Evolutionary conservation across 92 coral and sea anemone species (phyloP), one percentile per base, ranked within the genome.

Genomic region (Paramuricea clavata): DNA sequence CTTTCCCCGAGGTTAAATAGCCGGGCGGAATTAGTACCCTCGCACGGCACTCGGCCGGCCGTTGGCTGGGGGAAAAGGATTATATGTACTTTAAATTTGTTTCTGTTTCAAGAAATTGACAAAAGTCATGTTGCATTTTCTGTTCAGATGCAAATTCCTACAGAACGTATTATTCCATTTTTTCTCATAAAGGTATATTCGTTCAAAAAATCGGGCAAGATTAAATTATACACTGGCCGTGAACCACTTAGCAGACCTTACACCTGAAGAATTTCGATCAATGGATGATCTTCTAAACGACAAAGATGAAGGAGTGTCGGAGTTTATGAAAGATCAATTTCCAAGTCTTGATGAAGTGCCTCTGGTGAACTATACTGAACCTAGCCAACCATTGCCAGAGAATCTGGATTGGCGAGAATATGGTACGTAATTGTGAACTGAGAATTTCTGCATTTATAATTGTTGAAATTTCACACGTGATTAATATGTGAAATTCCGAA

Each of bases 201-300:
- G 75, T 62, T 87, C 91, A 31, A 87, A 87, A 80, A 87, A 87
- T 23, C 87, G 91, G 41, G 87, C 84, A 59, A 79, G 83, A 30
- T 65, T 87, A 27, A 87, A 81, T 50, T 87, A 60, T 44, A 81
- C 91, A 25, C 69, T 87, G 47, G 91, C 87, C n/a, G 56, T 85
- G 32, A 87, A 87, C 64, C 87, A 71, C 33, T 36, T 87, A 19
- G 87, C 91, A 9, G 91, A 87, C 68, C 28, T 87, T 36, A 87
- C 91, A 22, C 77, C 84, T 7, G 78, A 73, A 12, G 91, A 87
- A 42, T 87, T 73, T 76, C 75, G 72, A 44, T 28, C 34, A 5
- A 78, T 87, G 42, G 57, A 87, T 69, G 91, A 85, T 32, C 65
- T 85, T 17, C 64, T 87, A 39, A 91, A 94, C 33, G 94, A 94